A percentile compares a stretch with the other conserved stretches of the same genome.
phyloP scores from a whole-genome alignment of 2,113 vertebrate species.

The Toxotes jaculatrix region DNA sequence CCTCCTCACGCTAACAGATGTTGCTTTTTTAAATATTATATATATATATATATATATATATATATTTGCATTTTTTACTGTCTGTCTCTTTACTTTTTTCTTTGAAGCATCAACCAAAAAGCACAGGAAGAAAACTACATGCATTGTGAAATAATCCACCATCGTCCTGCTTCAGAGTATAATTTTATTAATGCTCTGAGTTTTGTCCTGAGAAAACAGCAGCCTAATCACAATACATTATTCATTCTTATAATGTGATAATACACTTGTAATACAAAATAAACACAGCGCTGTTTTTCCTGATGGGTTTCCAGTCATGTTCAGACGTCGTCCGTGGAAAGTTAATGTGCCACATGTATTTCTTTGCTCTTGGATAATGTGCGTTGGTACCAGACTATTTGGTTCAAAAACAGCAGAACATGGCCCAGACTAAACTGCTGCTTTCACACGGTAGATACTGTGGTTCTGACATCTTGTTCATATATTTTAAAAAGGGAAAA shows the following conservation, averaged over 20 bases:
- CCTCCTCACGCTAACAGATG: not conserved
- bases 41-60: too few relatives aligned
- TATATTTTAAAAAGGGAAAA: slow-evolving; percentile 48
- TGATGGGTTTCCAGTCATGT: slow-evolving; percentile 71
- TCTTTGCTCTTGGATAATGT: slow-evolving; percentile 72
- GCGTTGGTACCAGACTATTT: slow-evolving; percentile 46
- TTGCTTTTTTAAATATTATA: too few relatives aligned
- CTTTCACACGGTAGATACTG: slow-evolving; percentile 21
- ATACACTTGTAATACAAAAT: slow-evolving; percentile 63
- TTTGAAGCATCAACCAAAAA: slow-evolving; percentile 23
- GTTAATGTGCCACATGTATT: slow-evolving; percentile 75
- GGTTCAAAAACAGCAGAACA: slow-evolving; percentile 60
- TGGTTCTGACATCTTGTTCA: slow-evolving; percentile 39
- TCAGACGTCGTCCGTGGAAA: slow-evolving; percentile 69
- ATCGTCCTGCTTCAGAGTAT: slow-evolving; percentile 17
- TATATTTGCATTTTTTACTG: too few relatives aligned
- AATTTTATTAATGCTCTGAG: slow-evolving; percentile 55
- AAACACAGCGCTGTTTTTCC: slow-evolving; percentile 66
- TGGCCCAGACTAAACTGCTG: slow-evolving; percentile 27
- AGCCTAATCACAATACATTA: slow-evolving; percentile 56
- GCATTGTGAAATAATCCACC: slow-evolving; percentile 31
- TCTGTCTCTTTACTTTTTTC: not conserved
- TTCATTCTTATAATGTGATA: slow-evolving; percentile 66
- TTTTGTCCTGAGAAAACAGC: slow-evolving; percentile 51
- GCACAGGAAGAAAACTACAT: not conserved